phyloP scores from a whole-genome alignment of 1,140 invertebrate species.

The Lordiphosa collinella region DNA sequence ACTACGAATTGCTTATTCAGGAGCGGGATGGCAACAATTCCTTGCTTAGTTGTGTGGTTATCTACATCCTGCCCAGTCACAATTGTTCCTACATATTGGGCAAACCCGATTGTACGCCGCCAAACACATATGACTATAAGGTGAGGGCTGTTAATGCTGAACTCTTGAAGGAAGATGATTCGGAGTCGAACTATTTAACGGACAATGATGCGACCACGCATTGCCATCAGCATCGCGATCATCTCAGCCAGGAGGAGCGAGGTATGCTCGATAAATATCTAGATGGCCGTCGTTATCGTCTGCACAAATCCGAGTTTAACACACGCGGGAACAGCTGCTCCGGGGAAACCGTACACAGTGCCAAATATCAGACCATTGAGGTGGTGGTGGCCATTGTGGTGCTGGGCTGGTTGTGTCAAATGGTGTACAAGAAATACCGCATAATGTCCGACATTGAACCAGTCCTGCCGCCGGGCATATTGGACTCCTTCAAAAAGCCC shows the following conservation, averaged over 20 bases:
- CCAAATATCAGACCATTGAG: slow-evolving; percentile 34
- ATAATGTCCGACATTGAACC: slow-evolving; percentile 62
- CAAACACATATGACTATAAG: slow-evolving; percentile 39
- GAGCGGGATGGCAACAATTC: slow-evolving; percentile 31
- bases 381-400: slow-evolving; percentile 26
- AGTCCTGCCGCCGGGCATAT: slow-evolving; percentile 46
- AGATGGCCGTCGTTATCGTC: slow-evolving; percentile 13
- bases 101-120: slow-evolving; percentile 41
- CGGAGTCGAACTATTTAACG: background rate
- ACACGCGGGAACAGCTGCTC: slow-evolving; percentile 48
- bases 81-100: slow-evolving; percentile 39
- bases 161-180: background rate
- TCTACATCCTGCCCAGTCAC: slow-evolving; percentile 19
- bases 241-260: slow-evolving; percentile 17
- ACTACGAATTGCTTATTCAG: slow-evolving; percentile 46
- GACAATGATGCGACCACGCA: background rate
- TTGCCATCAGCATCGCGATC: background rate
- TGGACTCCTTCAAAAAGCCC: slow-evolving; percentile 50
- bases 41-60: slow-evolving; percentile 12
- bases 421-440: slow-evolving; percentile 36
- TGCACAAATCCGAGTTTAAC: slow-evolving; percentile 38
- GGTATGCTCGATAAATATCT: slow-evolving; percentile 11
- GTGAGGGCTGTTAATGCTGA: slow-evolving; percentile 60
- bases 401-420: slow-evolving; percentile 16
- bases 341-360: slow-evolving; percentile 20